Evolutionary conservation across 2,888 invertebrate genomes (phyloP).

Genomic region (Agrochola lota): DNA sequence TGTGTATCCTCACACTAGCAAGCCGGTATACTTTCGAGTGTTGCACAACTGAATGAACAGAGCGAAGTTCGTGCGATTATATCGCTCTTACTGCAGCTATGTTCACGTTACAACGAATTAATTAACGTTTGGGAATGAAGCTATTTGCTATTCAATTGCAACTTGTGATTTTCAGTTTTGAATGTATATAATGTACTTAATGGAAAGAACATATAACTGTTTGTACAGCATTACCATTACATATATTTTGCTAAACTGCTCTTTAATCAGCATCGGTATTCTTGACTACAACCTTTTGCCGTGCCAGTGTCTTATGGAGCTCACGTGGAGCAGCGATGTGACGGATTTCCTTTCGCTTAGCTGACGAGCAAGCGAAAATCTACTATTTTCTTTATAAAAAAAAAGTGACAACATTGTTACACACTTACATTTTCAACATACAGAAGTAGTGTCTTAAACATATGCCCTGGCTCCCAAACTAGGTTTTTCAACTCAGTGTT

Average conservation of each 20-base stretch:
- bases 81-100: not conserved
- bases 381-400: too few relatives aligned
- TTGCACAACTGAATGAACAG: not conserved
- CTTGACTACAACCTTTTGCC: not conserved
- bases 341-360: not conserved
- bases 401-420: too few relatives aligned
- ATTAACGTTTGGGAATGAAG: not conserved
- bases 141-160: slow-evolving; percentile 14
- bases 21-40: not conserved
- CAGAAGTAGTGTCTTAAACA: too few relatives aligned
- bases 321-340: not conserved
- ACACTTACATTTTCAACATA: too few relatives aligned
- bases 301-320: too few relatives aligned
- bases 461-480: too few relatives aligned
- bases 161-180: slow-evolving; percentile 13
- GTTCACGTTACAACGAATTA: slow-evolving; percentile 7
- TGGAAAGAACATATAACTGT: slow-evolving; percentile 3
- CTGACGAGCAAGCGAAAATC: not conserved
- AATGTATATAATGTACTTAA: too few relatives aligned
- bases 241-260: not conserved
- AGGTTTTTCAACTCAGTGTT: too few relatives aligned
- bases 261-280: not conserved
- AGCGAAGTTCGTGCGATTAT: not conserved
- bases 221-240: not conserved
- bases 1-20: too few relatives aligned